phyloP scores from a whole-genome alignment of 2,113 vertebrate genomes.

The Acanthochromis polyacanthus region DNA sequence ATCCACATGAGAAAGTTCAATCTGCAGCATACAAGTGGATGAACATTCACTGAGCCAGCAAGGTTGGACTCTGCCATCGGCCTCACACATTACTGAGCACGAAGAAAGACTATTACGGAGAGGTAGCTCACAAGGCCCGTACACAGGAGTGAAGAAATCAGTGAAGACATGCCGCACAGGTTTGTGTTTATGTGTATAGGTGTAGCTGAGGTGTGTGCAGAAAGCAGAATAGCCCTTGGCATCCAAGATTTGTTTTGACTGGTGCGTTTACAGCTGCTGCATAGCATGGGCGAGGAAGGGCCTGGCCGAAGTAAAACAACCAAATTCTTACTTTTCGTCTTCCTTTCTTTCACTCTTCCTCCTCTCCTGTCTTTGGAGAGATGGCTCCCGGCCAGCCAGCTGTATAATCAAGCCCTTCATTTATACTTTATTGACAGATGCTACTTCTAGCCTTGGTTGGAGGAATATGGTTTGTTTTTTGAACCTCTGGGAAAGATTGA shows the following conservation, averaged over 20 bases:
- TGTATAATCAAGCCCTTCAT: slow-evolving; percentile 83
- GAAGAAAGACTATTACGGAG: not conserved
- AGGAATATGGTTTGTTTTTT: slow-evolving; percentile 74
- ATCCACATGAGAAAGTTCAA: slow-evolving; percentile 51
- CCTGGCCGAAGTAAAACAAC: slow-evolving; percentile 80
- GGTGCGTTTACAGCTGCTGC: slow-evolving; percentile 78
- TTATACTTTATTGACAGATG: slow-evolving; percentile 86
- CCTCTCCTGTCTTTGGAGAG: slow-evolving; percentile 63
- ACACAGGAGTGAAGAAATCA: slow-evolving; percentile 7
- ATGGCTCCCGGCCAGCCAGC: slow-evolving; percentile 80
- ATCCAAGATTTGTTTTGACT: slow-evolving; percentile 78
- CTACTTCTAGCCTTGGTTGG: slow-evolving; percentile 72
- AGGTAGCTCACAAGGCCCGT: not conserved
- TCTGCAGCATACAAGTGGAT: slow-evolving; percentile 18
- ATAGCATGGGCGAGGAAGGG: slow-evolving; percentile 68
- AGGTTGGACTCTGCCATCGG: slow-evolving; percentile 38
- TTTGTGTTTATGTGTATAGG: slow-evolving; percentile 76
- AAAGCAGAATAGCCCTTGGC: slow-evolving; percentile 78
- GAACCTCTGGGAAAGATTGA: slow-evolving; percentile 77
- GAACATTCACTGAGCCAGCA: slow-evolving; percentile 5
- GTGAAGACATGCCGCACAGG: slow-evolving; percentile 41
- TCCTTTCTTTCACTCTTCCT: slow-evolving; percentile 47
- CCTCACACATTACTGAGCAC: slow-evolving; percentile 3
- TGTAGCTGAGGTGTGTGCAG: slow-evolving; percentile 64
- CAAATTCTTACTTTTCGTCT: slow-evolving; percentile 70